Evolutionary conservation across 1,140 invertebrate species (phyloP), one percentile per base, ranked within the genome.

Genomic region (Zaprionus lachaisei): DNA sequence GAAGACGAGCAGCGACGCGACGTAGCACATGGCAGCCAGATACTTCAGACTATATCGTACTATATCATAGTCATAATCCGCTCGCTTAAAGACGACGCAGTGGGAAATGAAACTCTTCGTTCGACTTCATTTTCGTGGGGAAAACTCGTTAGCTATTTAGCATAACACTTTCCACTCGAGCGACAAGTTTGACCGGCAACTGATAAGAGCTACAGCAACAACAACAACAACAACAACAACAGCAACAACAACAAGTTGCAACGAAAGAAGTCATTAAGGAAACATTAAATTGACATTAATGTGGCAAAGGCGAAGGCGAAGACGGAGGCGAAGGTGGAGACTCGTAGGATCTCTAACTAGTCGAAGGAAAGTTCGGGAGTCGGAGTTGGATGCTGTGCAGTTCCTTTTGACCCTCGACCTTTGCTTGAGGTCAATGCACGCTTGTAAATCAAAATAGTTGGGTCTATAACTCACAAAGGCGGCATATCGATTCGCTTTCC

Each of bases 281-380:
- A 91, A 91, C 86, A 91, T 91, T 91, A 91, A 91, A 91, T 91
- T 91, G 86, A 91, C 86, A 91, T 91, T 91, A 91, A 91, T 90
- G 86, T 85, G 63, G 63, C 66, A 31, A 54, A 20, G 34, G 51
- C 15, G 9, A 12, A 22, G 28, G 5, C 17, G 24, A 44, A 60
- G 71, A 7, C 4, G 20, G 38, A 56, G 15, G n/a, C n/a, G 17
- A 12, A 26, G 20, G 6, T 7, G 38, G 26, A 28, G 22, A 5
- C 2, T n/a, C 49, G 31, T n/a, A 51, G 28, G 47, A 12, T 20
- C 14, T 63, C 28, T 9, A 26, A 47, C 28, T 65, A 26, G 24
- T 26, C 4, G 24, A 31, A 31, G 28, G 7, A 7, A 34, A 34
- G 54, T 38, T 58, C 44, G 17, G 63, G 4, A 38, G 12, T 34